Conservation (phyloP, 1,140 invertebrate species). For the Pseudoatta argentina region DNA sequence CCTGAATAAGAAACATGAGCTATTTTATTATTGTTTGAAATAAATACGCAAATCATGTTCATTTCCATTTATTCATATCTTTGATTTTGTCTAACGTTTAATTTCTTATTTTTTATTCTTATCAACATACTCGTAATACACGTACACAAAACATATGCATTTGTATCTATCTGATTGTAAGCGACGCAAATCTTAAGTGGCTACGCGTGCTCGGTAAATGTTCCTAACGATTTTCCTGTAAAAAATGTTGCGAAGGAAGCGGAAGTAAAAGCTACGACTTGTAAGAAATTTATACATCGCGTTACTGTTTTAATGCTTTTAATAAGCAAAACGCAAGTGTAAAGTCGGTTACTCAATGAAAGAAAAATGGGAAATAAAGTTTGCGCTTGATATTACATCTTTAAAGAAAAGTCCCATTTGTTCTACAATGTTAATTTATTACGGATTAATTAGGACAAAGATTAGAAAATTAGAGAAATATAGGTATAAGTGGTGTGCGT, state of each 20-base stretch:
- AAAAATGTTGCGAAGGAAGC: neutral
- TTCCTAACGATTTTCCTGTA: constrained; percentile 75
- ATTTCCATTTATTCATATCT: constrained; percentile 36
- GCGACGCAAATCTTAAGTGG: neutral
- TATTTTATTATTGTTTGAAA: neutral
- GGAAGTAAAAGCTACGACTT: constrained; percentile 8
- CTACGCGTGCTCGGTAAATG: constrained; percentile 78
- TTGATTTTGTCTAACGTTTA: neutral
- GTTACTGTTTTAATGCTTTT: constrained; percentile 59
- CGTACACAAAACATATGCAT: neutral
- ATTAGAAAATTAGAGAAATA: neutral
- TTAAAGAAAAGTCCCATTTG: neutral
- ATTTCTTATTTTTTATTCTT: constrained; percentile 9
- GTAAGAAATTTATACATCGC: constrained; percentile 64
- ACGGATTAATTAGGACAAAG: neutral
- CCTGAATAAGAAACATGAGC: neutral
- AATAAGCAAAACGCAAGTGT: constrained; percentile 58
- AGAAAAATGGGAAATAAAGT: constrained; percentile 27
- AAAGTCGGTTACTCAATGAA: constrained; percentile 8
- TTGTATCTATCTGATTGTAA: constrained; percentile 22
- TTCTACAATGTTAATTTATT: neutral
- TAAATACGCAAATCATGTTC: constrained; percentile 22
- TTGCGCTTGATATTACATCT: neutral
- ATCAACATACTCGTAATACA: constrained; percentile 10
- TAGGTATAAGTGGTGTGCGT: neutral